These are phyloP conservation scores for Agonopterix subpropinquella DNA, from an alignment of 2,888 invertebrate species.

Conservation along the genomic window DNA sequence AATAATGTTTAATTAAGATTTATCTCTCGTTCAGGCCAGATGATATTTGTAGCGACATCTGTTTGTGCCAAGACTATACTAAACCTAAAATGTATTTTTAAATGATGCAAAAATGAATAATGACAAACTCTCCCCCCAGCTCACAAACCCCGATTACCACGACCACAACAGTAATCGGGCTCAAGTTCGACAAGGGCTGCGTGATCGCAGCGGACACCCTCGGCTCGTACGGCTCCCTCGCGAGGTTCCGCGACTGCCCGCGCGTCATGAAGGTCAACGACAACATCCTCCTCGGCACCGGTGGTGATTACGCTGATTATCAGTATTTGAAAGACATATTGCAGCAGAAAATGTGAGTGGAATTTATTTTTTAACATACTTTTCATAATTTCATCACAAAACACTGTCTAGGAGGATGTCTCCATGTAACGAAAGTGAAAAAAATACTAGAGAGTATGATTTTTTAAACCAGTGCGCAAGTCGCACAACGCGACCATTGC, in stretches of 20 bases:
- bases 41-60: too few species aligned
- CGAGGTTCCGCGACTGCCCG: constrained; percentile 89
- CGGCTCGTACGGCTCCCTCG: constrained; percentile 95
- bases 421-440: too few species aligned
- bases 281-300: constrained; percentile 90
- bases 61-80: too few species aligned
- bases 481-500: too few species aligned
- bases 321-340: constrained; percentile 92
- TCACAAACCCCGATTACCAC: constrained; percentile 86
- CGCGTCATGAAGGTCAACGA: constrained; percentile 93
- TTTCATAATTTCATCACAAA: too few species aligned
- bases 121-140: constrained; percentile 22
- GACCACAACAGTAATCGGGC: constrained; percentile 92
- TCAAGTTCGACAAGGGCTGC: constrained; percentile 91
- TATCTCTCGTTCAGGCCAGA: too few species aligned
- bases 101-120: too few species aligned
- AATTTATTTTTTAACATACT: background rate
- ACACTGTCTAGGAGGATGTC: too few species aligned
- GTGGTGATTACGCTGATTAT: constrained; percentile 98
- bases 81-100: too few species aligned
- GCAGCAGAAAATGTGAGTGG: constrained; percentile 87
- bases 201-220: constrained; percentile 94
- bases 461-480: too few species aligned
- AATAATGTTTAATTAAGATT: too few species aligned
- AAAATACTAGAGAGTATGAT: too few species aligned